Conservation (phyloP, 1,140 invertebrate species). For the Drosophila grimshawi region DNA sequence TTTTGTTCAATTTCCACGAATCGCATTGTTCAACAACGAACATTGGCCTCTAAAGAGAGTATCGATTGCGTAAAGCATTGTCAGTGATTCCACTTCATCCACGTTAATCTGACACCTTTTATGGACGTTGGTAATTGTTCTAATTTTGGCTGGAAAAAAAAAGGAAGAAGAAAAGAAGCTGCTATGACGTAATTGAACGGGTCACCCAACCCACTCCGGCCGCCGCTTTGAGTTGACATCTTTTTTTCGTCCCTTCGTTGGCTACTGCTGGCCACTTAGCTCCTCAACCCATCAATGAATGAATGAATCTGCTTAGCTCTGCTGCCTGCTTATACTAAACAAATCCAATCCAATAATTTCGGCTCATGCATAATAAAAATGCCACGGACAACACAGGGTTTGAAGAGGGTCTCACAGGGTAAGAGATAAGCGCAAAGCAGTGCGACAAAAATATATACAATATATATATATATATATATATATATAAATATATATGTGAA, state of each 20-base stretch:
- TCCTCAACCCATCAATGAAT: neutral
- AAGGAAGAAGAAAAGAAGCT: neutral
- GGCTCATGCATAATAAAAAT: constrained; percentile 59
- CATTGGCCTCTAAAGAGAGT: no score
- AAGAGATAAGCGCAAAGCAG: neutral
- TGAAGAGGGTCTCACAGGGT: constrained; percentile 35
- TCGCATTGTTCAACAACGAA: neutral
- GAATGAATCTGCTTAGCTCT: constrained; percentile 18
- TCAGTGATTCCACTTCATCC: no score
- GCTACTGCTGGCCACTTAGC: constrained; percentile 29
- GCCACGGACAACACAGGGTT: constrained; percentile 39
- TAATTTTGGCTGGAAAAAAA: neutral
- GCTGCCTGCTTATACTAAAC: constrained; percentile 46
- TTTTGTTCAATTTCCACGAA: neutral
- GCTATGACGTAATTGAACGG: no score
- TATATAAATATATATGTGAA: constrained; percentile 15
- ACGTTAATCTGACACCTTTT: neutral
- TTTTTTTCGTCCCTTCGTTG: constrained; percentile 13
- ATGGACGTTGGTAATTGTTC: constrained; percentile 4
- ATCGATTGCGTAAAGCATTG: no score
- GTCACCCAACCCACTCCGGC: neutral
- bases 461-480: neutral
- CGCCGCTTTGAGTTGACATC: constrained; percentile 1
- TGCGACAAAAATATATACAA: neutral
- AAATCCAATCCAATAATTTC: constrained; percentile 57